Evolutionary conservation across 2,888 invertebrate genomes (phyloP).

Genomic region (Lamproptera curius): DNA sequence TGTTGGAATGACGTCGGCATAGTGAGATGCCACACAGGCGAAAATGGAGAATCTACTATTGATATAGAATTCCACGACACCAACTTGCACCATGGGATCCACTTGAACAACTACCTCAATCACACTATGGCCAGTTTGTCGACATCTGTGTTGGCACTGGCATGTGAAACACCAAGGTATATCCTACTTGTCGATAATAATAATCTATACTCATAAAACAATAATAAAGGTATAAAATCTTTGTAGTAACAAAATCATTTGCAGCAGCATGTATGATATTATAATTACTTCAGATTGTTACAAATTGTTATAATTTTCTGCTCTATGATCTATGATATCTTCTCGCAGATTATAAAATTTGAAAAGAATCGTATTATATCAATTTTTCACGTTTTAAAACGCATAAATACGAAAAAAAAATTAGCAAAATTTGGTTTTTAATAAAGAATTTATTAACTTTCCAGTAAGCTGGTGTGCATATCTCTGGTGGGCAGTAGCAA

Average conservation of each 20-base stretch:
- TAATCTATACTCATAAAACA: too few species aligned
- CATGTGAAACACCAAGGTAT: conserved; percentile 84
- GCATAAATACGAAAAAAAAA: too few species aligned
- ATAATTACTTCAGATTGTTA: too few species aligned
- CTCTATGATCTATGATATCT: too few species aligned
- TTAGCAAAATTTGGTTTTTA: too few species aligned
- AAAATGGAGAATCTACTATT: conserved; percentile 86
- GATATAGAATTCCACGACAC: conserved; percentile 98
- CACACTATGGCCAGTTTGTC: conserved; percentile 95
- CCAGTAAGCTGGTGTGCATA: conserved; percentile 85
- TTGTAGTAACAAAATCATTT: too few species aligned
- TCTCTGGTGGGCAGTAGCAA: conserved; percentile 86
- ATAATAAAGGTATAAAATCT: too few species aligned
- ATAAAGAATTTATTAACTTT: conserved; percentile 27
- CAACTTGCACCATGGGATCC: conserved; percentile 91
- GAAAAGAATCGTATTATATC: too few species aligned
- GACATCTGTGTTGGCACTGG: conserved; percentile 86
- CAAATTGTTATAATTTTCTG: too few species aligned
- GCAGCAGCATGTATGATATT: too few species aligned
- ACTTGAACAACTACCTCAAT: conserved; percentile 90
- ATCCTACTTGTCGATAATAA: conserved; percentile 1
- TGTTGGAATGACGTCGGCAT: conserved; percentile 97
- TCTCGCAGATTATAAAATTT: too few species aligned
- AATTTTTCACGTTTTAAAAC: too few species aligned
- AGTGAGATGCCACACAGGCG: conserved; percentile 86